Conservation (phyloP, 2,888 invertebrate species). For the Platerodrilus igneus region DNA sequence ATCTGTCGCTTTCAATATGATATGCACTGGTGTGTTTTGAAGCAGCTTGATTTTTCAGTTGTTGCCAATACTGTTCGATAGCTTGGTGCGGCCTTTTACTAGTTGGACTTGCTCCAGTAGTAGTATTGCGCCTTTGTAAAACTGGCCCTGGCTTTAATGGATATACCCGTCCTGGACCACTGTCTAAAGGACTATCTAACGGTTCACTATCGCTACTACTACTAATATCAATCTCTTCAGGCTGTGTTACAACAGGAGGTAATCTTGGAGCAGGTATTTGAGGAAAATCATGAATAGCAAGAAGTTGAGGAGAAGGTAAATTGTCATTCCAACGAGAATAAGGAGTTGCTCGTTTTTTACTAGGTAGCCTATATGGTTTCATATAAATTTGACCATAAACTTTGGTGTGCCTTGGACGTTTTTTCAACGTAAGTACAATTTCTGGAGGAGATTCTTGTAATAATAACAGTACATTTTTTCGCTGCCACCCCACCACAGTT, state of each 20-base stretch:
- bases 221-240: constrained; percentile 44
- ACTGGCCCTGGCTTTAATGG: constrained; percentile 71
- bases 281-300: constrained; percentile 57
- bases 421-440: constrained; percentile 74
- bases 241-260: constrained; percentile 31
- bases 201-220: constrained; percentile 57
- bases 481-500: constrained; percentile 76
- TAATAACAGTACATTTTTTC: constrained; percentile 68
- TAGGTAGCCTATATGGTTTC: constrained; percentile 67
- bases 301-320: constrained; percentile 61
- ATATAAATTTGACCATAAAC: constrained; percentile 71
- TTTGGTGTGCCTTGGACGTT: constrained; percentile 75
- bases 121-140: constrained; percentile 79
- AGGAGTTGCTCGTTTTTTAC: constrained; percentile 62
- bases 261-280: constrained; percentile 53
- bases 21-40: constrained; percentile 45
- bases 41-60: constrained; percentile 58
- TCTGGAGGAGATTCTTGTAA: constrained; percentile 76
- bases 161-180: constrained; percentile 58
- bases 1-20: constrained; percentile 41
- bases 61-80: constrained; percentile 74
- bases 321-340: constrained; percentile 65
- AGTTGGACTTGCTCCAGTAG: constrained; percentile 76
- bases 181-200: constrained; percentile 50
- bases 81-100: constrained; percentile 58